These are phyloP conservation scores for Melanophora roralis DNA, from an alignment of 2,888 invertebrate genomes.

Conservation along the genomic window DNA sequence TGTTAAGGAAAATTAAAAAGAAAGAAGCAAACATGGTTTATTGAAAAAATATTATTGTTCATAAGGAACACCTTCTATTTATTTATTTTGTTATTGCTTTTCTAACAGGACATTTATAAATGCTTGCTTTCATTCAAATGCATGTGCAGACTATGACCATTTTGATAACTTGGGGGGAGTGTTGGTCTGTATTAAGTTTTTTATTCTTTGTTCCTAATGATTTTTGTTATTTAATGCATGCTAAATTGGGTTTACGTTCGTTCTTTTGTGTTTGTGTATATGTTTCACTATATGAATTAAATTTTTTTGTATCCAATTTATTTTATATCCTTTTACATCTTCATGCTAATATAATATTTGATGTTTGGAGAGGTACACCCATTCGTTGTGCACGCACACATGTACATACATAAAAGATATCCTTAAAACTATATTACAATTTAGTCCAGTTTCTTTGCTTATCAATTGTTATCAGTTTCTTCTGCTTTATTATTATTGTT, in stretches of 20 bases:
- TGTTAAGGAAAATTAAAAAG: slow-evolving; percentile 25
- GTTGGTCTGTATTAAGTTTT: slow-evolving; percentile 41
- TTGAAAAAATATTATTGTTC: slow-evolving; percentile 35
- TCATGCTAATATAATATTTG: neutral
- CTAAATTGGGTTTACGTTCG: too few species aligned
- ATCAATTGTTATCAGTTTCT: slow-evolving; percentile 49
- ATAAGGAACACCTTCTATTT: slow-evolving; percentile 46
- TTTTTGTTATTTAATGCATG: slow-evolving; percentile 45
- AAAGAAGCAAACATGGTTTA: neutral
- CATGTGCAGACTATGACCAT: slow-evolving; percentile 28
- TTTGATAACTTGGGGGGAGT: slow-evolving; percentile 54
- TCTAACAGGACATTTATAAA: slow-evolving; percentile 25
- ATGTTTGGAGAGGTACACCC: neutral
- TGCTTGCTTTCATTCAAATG: slow-evolving; percentile 27
- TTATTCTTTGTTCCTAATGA: slow-evolving; percentile 34
- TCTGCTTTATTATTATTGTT: neutral
- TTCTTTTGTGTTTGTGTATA: neutral
- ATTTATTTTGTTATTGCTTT: neutral
- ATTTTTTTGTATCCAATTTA: slow-evolving; percentile 52
- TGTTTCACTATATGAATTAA: neutral
- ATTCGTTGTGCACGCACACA: neutral
- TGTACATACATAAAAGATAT: neutral
- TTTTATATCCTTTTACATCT: slow-evolving; percentile 18
- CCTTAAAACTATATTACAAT: neutral
- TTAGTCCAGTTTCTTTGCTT: slow-evolving; percentile 14